Percentiles rank a stretch among this genome's conserved stretches.
Evolutionary conservation across 2,113 vertebrate genomes (phyloP).

Genomic region (Phrynosoma blainvillii): DNA sequence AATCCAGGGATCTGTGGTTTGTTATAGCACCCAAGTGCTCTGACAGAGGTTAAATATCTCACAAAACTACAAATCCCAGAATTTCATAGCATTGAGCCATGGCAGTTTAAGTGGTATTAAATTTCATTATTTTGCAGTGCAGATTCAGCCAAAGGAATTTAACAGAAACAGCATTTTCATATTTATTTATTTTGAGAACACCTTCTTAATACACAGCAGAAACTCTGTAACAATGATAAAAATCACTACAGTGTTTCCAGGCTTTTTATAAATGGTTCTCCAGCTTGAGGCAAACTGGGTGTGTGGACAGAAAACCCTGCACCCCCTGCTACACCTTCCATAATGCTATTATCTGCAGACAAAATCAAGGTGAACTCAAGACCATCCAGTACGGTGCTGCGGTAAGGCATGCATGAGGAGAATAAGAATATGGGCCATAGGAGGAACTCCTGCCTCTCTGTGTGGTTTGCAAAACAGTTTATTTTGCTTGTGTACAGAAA

Average conservation of each 20-base stretch:
- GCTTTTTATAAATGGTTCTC: conserved; percentile 53
- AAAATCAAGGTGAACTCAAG: conserved; percentile 72
- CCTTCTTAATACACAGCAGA: conserved; percentile 60
- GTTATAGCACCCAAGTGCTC: too few species aligned
- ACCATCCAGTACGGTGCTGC: conserved; percentile 51
- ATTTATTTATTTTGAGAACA: conserved; percentile 53
- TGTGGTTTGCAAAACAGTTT: conserved; percentile 31
- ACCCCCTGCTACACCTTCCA: conserved; percentile 31
- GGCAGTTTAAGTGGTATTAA: too few species aligned
- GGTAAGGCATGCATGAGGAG: conserved; percentile 46
- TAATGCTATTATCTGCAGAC: conserved; percentile 64
- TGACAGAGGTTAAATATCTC: too few species aligned
- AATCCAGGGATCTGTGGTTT: too few species aligned
- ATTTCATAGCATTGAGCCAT: too few species aligned
- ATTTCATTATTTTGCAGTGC: too few species aligned
- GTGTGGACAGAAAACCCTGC: conserved; percentile 14
- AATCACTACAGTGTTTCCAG: conserved; percentile 59
- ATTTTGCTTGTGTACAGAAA: not conserved
- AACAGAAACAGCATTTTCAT: not conserved
- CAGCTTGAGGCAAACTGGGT: conserved; percentile 38
- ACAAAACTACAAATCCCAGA: too few species aligned
- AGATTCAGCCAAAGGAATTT: too few species aligned
- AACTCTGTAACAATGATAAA: conserved; percentile 59
- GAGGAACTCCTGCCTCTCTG: conserved; percentile 34
- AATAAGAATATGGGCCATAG: conserved; percentile 39